Base-by-base conservation (phyloP, 2,888 invertebrate genomes). In the Ectemnius continuus region DNA sequence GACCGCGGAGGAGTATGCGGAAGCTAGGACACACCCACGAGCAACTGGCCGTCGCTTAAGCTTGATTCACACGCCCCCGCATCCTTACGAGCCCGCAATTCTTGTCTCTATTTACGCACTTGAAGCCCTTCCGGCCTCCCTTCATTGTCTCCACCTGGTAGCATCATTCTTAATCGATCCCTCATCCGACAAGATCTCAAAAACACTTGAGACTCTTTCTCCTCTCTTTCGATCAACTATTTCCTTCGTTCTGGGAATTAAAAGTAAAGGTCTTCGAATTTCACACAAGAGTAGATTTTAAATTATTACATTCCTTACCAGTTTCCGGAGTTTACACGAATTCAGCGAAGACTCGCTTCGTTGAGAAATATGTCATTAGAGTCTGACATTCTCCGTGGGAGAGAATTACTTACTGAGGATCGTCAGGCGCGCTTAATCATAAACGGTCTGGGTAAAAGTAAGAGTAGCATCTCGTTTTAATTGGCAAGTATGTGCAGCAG, bases 11-110 rank as follows among this genome's bases (percentile, higher is more conserved):
- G 81, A 85, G 82, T 86, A 87, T 87, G 87, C 87, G 87, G 87
- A 87, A 87, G 87, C 86, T 76, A 69, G 74, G 86, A 83, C 87
- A 87, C 87, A 86, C 87, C 87, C 81, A 85, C 78, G 69, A 47
- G 66, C 78, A 81, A 78, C 77, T 82, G 80, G 81, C 64, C 71
- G 78, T 78, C 66, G 14, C 16, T 75, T 76, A 80, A 75, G 73
- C 85, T 62, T 65, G 74, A 78, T 87, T 87, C 87, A 79, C 87
- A 87, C 87, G 85, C 84, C 85, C 80, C 78, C 86, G 76, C 83
- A 72, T 82, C 76, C 75, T 81, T 64, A 62, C 64, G 72, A 57
- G 58, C 70, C 13, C 59, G 26, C 36, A 36, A 36, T 36, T 36
- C 23, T 59, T 66, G 75, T 73, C 75, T 83, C 81, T 83, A 77